These are phyloP conservation scores for Epinephelus cyanopodus DNA, from an alignment of 2,113 vertebrate species.

Conservation along the genomic window DNA sequence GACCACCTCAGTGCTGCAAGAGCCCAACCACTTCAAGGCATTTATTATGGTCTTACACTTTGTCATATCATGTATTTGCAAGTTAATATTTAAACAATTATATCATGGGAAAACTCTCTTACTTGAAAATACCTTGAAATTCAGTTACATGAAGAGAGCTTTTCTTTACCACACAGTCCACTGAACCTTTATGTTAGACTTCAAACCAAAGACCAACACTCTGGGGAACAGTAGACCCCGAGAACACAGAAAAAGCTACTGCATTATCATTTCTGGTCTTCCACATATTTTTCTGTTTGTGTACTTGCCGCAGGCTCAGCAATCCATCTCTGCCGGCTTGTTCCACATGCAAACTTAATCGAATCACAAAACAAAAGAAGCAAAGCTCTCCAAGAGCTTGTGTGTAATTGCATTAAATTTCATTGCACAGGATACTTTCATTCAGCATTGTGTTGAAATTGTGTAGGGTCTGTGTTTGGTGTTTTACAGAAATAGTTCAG, in stretches of 20 bases:
- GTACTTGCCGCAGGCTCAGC: constrained; percentile 35
- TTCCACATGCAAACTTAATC: constrained; percentile 67
- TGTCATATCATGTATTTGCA: not conserved
- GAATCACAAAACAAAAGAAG: constrained; percentile 68
- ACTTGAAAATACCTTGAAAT: constrained; percentile 1
- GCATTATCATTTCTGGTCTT: constrained; percentile 45
- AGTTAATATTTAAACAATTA: not conserved
- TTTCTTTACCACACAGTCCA: not conserved
- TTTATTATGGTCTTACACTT: too few relatives aligned
- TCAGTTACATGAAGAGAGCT: not conserved
- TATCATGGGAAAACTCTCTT: not conserved
- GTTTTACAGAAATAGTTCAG: constrained; percentile 7
- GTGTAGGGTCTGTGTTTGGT: constrained; percentile 2
- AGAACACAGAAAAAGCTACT: constrained; percentile 21
- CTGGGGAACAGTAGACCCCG: constrained; percentile 3
- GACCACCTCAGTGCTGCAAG: not conserved
- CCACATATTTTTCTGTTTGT: constrained; percentile 45
- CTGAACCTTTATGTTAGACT: constrained; percentile 8
- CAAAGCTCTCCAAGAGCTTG: constrained; percentile 49
- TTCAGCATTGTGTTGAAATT: constrained; percentile 45
- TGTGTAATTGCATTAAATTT: constrained; percentile 67
- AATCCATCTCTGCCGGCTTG: constrained; percentile 55
- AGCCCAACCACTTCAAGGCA: not conserved
- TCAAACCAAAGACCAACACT: constrained; percentile 1
- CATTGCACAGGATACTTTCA: constrained; percentile 50